phyloP scores from a whole-genome alignment of 2,888 invertebrate genomes.

The Geotrupes spiniger region DNA sequence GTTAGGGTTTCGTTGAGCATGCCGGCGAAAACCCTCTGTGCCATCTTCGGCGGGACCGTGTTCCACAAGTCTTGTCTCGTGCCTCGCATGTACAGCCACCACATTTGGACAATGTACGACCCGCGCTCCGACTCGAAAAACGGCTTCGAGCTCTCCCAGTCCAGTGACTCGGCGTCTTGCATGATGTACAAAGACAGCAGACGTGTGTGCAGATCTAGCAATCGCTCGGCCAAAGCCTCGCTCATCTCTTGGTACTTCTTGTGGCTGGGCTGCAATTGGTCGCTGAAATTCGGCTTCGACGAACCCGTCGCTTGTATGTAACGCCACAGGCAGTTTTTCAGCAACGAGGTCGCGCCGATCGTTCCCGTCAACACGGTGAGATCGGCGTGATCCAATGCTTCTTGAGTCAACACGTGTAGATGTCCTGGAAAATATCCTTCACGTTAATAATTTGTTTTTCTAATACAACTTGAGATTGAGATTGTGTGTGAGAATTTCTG shows the following conservation, averaged over 20 bases:
- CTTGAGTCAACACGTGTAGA: slow-evolving; percentile 75
- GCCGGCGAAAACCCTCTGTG: slow-evolving; percentile 79
- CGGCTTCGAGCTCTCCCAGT: slow-evolving; percentile 65
- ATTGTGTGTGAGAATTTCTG: not conserved
- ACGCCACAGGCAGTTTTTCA: slow-evolving; percentile 76
- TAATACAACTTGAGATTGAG: not conserved
- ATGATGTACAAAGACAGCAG: slow-evolving; percentile 75
- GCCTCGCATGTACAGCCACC: slow-evolving; percentile 86
- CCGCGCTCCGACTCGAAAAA: slow-evolving; percentile 74
- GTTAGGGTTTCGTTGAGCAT: slow-evolving; percentile 84
- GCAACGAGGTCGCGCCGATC: slow-evolving; percentile 73
- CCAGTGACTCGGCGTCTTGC: slow-evolving; percentile 76
- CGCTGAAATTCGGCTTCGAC: slow-evolving; percentile 29
- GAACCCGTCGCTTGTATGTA: slow-evolving; percentile 61
- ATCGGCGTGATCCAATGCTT: slow-evolving; percentile 82
- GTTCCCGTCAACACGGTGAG: slow-evolving; percentile 77
- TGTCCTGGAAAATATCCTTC: slow-evolving; percentile 63
- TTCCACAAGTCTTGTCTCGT: slow-evolving; percentile 81
- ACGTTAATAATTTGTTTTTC: not conserved
- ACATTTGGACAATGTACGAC: slow-evolving; percentile 81
- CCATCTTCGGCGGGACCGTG: slow-evolving; percentile 85
- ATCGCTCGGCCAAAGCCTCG: slow-evolving; percentile 78
- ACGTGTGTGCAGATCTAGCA: slow-evolving; percentile 77
- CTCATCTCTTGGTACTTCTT: slow-evolving; percentile 80
- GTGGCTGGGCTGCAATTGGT: slow-evolving; percentile 55